A percentile compares a stretch with the other conserved stretches of the same genome.
Conservation (phyloP, 2,888 invertebrate genomes). For the Leptothorax acervorum region DNA sequence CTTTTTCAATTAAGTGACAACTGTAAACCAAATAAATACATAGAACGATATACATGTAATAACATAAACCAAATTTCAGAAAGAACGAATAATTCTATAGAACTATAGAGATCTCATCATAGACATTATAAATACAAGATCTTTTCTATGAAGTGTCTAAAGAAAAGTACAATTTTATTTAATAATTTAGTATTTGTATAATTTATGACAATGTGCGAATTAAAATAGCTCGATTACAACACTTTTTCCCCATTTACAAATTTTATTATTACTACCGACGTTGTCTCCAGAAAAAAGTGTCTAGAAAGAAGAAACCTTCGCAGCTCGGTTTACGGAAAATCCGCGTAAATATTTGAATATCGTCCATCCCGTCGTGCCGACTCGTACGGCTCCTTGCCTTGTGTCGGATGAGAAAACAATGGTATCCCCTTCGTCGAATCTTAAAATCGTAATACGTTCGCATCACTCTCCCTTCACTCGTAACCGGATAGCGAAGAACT, state of each 20-base stretch:
- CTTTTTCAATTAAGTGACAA: not conserved
- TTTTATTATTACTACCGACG: conserved; percentile 17
- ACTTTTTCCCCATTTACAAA: conserved; percentile 15
- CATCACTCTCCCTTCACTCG: conserved; percentile 28
- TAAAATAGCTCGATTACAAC: not conserved
- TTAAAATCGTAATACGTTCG: conserved; percentile 70
- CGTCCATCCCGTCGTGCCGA: conserved; percentile 54
- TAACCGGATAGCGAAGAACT: conserved; percentile 1
- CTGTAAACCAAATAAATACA: not conserved
- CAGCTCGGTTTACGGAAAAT: conserved; percentile 58
- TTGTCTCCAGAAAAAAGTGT: conserved; percentile 36
- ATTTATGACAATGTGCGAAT: not conserved
- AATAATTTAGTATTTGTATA: not conserved
- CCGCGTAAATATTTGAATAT: conserved; percentile 70
- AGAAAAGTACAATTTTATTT: not conserved
- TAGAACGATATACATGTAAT: not conserved
- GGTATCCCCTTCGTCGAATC: conserved; percentile 63
- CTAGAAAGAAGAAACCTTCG: conserved; percentile 45
- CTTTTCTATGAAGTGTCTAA: not conserved
- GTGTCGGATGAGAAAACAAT: conserved; percentile 67
- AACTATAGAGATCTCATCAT: too few species aligned
- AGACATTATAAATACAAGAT: not conserved
- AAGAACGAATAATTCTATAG: not conserved
- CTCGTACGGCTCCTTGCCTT: conserved; percentile 45
- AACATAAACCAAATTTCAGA: not conserved